These are phyloP conservation scores for Sclerodermus sp. DNA, from an alignment of 2,888 invertebrate species.

Conservation along the genomic window DNA sequence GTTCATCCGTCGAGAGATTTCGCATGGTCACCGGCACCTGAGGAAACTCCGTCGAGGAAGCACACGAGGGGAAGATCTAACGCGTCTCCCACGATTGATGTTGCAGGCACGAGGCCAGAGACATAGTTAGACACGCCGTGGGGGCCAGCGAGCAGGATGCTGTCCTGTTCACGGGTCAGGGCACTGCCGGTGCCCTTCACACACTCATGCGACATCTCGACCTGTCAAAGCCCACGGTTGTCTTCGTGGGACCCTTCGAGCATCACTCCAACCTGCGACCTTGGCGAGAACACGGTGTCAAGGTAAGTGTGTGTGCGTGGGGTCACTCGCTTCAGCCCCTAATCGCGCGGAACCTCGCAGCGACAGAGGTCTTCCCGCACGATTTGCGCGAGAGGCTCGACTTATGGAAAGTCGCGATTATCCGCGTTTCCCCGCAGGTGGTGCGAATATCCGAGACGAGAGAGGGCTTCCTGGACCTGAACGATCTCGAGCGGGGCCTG, in stretches of 20 bases:
- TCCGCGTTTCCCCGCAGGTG: conserved; percentile 61
- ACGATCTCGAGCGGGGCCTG: conserved; percentile 73
- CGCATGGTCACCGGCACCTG: too few species aligned
- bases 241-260: conserved; percentile 80
- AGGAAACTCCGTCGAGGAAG: not conserved
- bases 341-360: too few species aligned
- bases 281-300: conserved; percentile 79
- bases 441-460: conserved; percentile 77
- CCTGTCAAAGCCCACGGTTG: conserved; percentile 66
- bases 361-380: too few species aligned
- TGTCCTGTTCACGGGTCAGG: conserved; percentile 60
- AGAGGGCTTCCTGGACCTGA: conserved; percentile 78
- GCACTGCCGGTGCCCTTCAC: conserved; percentile 76
- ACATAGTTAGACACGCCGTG: conserved; percentile 76
- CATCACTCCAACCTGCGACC: conserved; percentile 77
- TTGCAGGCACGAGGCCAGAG: conserved; percentile 77
- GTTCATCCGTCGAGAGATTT: too few species aligned
- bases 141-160: conserved; percentile 74
- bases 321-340: too few species aligned
- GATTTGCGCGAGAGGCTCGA: too few species aligned
- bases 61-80: not conserved
- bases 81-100: conserved; percentile 9
- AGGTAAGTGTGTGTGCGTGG: conserved; percentile 67
- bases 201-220: conserved; percentile 74
- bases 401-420: not conserved